phyloP scores from a whole-genome alignment of 2,888 invertebrate genomes.

The Graphium colonna region DNA sequence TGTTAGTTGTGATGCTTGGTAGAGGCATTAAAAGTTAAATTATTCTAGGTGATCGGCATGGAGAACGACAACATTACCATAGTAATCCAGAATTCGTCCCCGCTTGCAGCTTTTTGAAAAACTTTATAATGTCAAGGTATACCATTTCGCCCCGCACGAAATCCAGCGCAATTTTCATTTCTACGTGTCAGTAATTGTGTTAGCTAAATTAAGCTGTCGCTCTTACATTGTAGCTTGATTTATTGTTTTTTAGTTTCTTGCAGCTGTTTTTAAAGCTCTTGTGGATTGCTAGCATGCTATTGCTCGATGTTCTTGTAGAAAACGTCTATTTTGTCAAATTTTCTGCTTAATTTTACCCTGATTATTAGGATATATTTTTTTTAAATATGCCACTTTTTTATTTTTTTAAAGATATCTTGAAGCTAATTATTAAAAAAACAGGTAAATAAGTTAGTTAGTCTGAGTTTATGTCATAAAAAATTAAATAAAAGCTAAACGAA shows the following conservation, averaged over 20 bases:
- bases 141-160: constrained; percentile 46
- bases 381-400: no score
- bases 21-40: constrained; percentile 28
- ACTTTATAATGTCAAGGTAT: constrained; percentile 76
- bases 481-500: no score
- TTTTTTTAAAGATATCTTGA: no score
- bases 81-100: constrained; percentile 57
- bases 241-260: no score
- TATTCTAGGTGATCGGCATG: constrained; percentile 74
- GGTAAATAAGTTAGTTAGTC: no score
- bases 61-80: constrained; percentile 51
- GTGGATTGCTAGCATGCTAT: constrained; percentile 24
- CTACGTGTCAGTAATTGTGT: no score
- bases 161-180: no score
- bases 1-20: constrained; percentile 20
- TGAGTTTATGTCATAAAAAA: no score
- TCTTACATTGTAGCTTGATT: no score
- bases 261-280: no score
- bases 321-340: background rate
- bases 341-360: background rate
- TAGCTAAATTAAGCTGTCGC: no score
- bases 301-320: constrained; percentile 1
- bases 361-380: background rate
- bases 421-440: no score
- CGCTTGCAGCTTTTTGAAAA: constrained; percentile 71